Percentiles rank a stretch among this genome's conserved stretches.
phyloP scores from a whole-genome alignment of 2,113 vertebrate species.

The Erythrolamprus reginae region DNA sequence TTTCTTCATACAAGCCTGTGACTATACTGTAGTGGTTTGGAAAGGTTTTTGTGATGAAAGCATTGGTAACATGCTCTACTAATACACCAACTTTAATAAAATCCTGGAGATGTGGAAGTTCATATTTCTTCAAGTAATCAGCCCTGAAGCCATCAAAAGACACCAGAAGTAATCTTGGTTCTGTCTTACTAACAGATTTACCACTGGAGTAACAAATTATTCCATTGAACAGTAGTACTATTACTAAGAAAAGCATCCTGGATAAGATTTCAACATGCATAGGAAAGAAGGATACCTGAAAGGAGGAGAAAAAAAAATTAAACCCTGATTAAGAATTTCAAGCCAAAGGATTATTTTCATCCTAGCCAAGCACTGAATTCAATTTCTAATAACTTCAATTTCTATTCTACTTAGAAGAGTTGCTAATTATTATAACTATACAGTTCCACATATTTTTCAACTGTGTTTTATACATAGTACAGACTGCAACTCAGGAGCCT shows the following conservation, averaged over 20 bases:
- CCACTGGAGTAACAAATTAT: conserved; percentile 31
- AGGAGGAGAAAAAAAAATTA: not conserved
- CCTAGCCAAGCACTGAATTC: conserved; percentile 6
- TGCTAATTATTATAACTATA: not conserved
- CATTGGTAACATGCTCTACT: conserved; percentile 83
- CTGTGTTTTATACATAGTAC: not conserved
- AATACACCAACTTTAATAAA: conserved; percentile 82
- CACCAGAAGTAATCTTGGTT: conserved; percentile 78
- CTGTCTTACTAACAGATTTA: not conserved
- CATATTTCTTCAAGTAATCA: conserved; percentile 84
- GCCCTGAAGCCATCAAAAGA: conserved; percentile 96
- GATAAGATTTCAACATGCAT: conserved; percentile 5
- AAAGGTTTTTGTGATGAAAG: conserved; percentile 95
- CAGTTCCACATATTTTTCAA: not conserved
- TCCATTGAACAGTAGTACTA: conserved; percentile 41
- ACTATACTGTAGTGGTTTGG: conserved; percentile 96
- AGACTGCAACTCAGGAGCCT: not conserved
- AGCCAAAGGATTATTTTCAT: not conserved
- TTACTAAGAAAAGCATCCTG: conserved; percentile 44
- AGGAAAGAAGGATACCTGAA: conserved; percentile 53
- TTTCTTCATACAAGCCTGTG: conserved; percentile 91
- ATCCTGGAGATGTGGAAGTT: conserved; percentile 81
- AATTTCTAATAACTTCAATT: not conserved
- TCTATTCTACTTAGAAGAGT: not conserved
- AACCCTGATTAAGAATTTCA: not conserved